These are phyloP conservation scores for Zhuqinia jingwanae DNA, from an alignment of 2,888 invertebrate species.

Conservation along the genomic window DNA sequence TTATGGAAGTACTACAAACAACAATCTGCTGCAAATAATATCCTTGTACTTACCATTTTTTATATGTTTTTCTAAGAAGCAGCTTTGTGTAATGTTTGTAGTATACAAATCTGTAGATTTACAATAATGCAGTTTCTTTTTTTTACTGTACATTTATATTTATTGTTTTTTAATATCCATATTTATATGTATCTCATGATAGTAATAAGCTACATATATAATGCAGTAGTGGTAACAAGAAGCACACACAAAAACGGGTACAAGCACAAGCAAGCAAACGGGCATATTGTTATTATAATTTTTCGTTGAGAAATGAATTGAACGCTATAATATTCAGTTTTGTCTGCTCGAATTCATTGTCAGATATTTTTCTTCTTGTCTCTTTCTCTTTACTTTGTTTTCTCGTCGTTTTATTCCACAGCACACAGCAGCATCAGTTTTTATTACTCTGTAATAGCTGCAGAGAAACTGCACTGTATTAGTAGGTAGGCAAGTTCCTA, in stretches of 20 bases:
- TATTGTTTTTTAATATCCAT: slow-evolving; percentile 29
- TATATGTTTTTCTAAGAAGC: no score
- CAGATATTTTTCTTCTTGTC: not conserved
- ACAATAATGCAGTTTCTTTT: not conserved
- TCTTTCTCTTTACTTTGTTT: no score
- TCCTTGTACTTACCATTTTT: not conserved
- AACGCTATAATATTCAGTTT: slow-evolving; percentile 7
- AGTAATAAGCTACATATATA: not conserved
- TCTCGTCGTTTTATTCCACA: no score
- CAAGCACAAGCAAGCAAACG: no score
- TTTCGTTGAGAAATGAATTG: not conserved
- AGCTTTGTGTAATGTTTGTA: no score
- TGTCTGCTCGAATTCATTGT: not conserved
- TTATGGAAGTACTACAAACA: no score
- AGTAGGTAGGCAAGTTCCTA: not conserved
- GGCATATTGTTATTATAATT: no score
- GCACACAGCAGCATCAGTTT: not conserved
- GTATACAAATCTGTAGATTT: slow-evolving; percentile 22
- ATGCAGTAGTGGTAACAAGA: not conserved
- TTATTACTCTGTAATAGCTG: not conserved
- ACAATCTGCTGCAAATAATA: no score
- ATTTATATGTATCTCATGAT: not conserved
- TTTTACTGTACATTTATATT: not conserved
- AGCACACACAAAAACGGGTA: not conserved
- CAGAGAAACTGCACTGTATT: not conserved